phyloP scores from a whole-genome alignment of 2,888 invertebrate species.

The Hirtodrosophila duncani region DNA sequence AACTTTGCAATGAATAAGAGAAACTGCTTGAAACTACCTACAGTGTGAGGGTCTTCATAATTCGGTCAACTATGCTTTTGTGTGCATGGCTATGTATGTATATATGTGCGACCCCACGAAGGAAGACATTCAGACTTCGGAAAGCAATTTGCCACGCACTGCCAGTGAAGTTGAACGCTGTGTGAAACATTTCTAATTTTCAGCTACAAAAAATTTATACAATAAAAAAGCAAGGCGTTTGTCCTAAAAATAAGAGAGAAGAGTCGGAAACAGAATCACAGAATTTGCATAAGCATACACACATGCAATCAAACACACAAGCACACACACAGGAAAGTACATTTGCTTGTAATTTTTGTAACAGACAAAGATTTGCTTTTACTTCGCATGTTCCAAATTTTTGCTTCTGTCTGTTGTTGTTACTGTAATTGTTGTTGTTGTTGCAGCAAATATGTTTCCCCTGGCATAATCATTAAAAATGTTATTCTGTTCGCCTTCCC shows the following conservation, averaged over 20 bases:
- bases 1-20: too few relatives aligned
- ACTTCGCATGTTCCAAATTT: constrained; percentile 2
- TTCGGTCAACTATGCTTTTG: constrained; percentile 55
- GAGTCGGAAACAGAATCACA: constrained; percentile 3
- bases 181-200: constrained; percentile 70
- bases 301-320: constrained; percentile 1
- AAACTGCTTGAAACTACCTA: too few relatives aligned
- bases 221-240: constrained; percentile 53
- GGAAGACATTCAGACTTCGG: constrained; percentile 62
- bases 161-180: constrained; percentile 71
- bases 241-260: constrained; percentile 18
- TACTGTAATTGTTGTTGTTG: constrained; percentile 11
- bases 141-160: constrained; percentile 73
- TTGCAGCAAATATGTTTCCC: constrained; percentile 9
- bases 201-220: constrained; percentile 68
- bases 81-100: constrained; percentile 15
- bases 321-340: constrained; percentile 29
- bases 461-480: constrained; percentile 16
- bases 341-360: constrained; percentile 45
- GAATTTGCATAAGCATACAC: constrained; percentile 56
- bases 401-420: neutral
- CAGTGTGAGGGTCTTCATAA: too few relatives aligned
- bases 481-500: neutral
- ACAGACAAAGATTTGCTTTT: constrained; percentile 47
- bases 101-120: constrained; percentile 15